A percentile compares a stretch with the other conserved stretches of the same genome.
Evolutionary conservation across 2,797 vertebrate genomes (phyloP).

Genomic region (Dryobates pubescens): DNA sequence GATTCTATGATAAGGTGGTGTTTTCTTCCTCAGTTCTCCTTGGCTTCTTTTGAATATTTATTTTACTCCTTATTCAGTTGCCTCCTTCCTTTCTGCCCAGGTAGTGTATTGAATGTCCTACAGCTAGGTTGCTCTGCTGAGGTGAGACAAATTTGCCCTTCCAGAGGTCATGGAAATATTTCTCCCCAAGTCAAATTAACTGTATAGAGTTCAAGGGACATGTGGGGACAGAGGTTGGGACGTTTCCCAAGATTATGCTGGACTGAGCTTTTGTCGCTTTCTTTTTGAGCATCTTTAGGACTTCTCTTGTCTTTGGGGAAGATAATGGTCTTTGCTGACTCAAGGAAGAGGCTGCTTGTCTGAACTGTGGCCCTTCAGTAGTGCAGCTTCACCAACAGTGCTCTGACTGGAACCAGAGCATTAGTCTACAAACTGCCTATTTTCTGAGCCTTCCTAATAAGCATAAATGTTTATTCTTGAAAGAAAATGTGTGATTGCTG

Average conservation of each 20-base stretch:
- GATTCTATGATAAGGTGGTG: neutral
- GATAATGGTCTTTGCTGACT: neutral
- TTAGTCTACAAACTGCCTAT: neutral
- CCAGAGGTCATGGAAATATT: neutral
- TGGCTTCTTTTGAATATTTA: neutral
- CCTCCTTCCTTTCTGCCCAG: neutral
- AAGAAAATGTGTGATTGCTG: neutral
- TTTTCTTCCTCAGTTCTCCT: neutral
- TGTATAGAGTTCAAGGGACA: neutral
- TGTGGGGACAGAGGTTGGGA: neutral
- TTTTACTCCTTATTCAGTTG: neutral
- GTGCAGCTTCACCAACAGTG: neutral
- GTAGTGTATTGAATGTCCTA: neutral
- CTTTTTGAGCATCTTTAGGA: neutral
- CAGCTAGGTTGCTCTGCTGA: neutral
- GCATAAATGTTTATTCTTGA: neutral
- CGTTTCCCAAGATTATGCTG: neutral
- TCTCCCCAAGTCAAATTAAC: neutral
- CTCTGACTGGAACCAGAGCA: neutral
- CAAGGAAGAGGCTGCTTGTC: neutral
- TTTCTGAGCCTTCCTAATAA: neutral
- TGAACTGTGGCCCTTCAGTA: neutral
- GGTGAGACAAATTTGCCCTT: neutral
- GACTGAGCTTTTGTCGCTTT: neutral
- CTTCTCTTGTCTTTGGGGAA: neutral